Base-by-base conservation (phyloP, 2,113 vertebrate species). In the Nothobranchius kuhntae region DNA sequence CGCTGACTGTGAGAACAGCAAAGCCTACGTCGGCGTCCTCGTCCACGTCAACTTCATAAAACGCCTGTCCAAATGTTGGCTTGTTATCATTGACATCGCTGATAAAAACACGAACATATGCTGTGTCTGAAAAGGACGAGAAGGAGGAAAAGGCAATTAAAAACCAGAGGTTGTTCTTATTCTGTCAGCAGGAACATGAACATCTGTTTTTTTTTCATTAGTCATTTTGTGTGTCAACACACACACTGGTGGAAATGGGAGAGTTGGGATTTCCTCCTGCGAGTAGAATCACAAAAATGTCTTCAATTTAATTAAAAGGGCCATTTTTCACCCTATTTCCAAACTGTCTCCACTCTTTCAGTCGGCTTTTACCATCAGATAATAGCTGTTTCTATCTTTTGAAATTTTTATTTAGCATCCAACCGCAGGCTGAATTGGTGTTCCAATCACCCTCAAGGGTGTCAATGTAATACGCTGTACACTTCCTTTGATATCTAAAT, bases 41-140 rank as follows among this genome's bases (percentile, higher is more conserved):
- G 13, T 92, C 92, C 71, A 94, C 92, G 40, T 88, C 92, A 1
- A 94, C 93, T 82, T 95, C 92, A 59, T 95, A 96, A 53, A 92
- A 79, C 0, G 81, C 68, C 68, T 91, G 94, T 15, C 91, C 85
- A 53, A 95, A 98, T 12, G 90, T 63, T 1, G 95, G 95, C 88
- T 94, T 95, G 94, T 97, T 96, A 87, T 96, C 95, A 46, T 96
- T 96, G 73, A 96, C 91, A 3, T 96, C 95, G 0, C 92, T 95
- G 92, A 97, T 91, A 70, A 94, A 94, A 74, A 97, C 52, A 0
- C 89, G 93, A 74, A 95, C 94, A 2, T 94, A 94, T 24, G 94
- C 94, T 0, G 93, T 95, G 91, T 96, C 94, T 95, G 86, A 26
- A 46, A 66, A 47, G 42, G 74, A 61, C 53, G 8, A 36, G 53